Conservation (phyloP, 2,888 invertebrate species). For the Perdita meconis region DNA sequence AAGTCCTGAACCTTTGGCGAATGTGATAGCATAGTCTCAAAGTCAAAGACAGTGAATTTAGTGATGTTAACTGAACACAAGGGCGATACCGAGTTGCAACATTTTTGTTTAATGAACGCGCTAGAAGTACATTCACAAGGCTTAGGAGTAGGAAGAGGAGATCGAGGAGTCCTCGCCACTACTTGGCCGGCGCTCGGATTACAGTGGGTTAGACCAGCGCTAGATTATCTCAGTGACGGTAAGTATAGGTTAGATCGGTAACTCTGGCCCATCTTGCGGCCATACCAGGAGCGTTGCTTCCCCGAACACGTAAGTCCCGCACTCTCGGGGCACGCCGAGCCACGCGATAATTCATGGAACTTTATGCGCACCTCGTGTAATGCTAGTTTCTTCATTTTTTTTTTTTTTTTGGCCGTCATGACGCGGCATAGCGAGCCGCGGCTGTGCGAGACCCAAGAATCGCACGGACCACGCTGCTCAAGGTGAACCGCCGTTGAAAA, state of each 20-base stretch:
- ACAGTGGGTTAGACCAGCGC: constrained; percentile 70
- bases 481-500: constrained; percentile 67
- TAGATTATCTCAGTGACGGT: constrained; percentile 79
- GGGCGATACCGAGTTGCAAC: neutral
- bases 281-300: constrained; percentile 75
- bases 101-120: constrained; percentile 25
- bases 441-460: constrained; percentile 43
- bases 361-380: constrained; percentile 75
- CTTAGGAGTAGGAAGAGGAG: constrained; percentile 55
- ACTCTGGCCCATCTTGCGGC: constrained; percentile 71
- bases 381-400: constrained; percentile 60
- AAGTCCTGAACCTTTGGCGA: too few relatives aligned
- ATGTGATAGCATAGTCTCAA: too few relatives aligned
- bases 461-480: constrained; percentile 51
- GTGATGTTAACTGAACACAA: neutral
- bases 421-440: constrained; percentile 41
- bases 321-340: constrained; percentile 57
- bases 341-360: constrained; percentile 77
- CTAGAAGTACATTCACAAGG: constrained; percentile 49
- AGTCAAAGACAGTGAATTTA: neutral
- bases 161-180: constrained; percentile 60
- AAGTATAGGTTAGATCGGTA: constrained; percentile 78
- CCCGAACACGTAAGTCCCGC: constrained; percentile 74
- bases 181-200: constrained; percentile 68
- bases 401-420: constrained; percentile 45